A percentile compares a stretch with the other conserved stretches of the same genome.
Evolutionary conservation across 2,113 vertebrate genomes (phyloP).

Genomic region (Pterophyllum scalare): DNA sequence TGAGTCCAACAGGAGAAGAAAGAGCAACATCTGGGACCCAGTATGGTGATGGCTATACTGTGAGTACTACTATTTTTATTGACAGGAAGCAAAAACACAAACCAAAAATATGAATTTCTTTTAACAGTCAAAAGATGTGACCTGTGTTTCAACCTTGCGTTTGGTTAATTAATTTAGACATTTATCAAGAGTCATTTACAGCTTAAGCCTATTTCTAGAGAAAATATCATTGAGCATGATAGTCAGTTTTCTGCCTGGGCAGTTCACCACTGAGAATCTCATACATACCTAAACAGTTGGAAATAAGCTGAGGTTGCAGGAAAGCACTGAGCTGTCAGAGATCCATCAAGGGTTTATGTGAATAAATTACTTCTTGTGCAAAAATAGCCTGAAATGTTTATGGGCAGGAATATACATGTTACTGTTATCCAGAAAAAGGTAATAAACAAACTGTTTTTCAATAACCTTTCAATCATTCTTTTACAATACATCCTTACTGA

Average conservation of each 20-base stretch:
- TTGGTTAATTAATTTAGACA: neutral
- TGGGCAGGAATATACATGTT: slow-evolving; percentile 4
- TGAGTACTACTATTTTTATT: slow-evolving; percentile 78
- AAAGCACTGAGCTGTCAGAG: slow-evolving; percentile 42
- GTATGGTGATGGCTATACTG: slow-evolving; percentile 89
- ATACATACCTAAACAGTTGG: slow-evolving; percentile 53
- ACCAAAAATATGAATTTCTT: neutral
- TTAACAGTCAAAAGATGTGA: neutral
- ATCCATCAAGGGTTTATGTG: slow-evolving; percentile 30
- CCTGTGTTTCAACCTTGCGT: neutral
- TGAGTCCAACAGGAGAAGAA: slow-evolving; percentile 97
- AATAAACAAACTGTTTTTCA: neutral
- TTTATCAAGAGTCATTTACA: neutral
- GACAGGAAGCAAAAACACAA: neutral
- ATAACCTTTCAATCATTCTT: neutral
- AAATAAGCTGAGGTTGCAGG: slow-evolving; percentile 53
- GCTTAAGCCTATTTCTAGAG: neutral
- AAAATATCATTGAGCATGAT: slow-evolving; percentile 53
- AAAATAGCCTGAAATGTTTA: slow-evolving; percentile 15
- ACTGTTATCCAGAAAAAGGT: neutral
- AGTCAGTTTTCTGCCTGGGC: slow-evolving; percentile 77
- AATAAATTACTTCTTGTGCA: slow-evolving; percentile 48
- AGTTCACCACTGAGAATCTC: slow-evolving; percentile 67
- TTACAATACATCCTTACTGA: neutral
- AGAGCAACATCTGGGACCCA: slow-evolving; percentile 88